phyloP scores from a whole-genome alignment of 1,140 invertebrate genomes.

The Danaus plexippus region DNA sequence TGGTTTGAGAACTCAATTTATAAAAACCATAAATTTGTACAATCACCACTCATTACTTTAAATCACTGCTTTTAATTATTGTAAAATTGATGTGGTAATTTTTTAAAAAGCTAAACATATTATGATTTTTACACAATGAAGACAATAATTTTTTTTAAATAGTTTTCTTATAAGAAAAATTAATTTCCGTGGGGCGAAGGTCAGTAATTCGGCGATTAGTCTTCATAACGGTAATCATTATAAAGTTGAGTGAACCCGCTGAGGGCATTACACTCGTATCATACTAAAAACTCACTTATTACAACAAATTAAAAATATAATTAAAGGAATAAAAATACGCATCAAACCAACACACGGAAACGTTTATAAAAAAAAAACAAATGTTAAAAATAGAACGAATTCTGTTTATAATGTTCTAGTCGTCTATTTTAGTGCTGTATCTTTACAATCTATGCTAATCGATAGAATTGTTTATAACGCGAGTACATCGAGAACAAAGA shows the following conservation, averaged over 20 bases:
- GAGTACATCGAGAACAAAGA: slow-evolving; percentile 28
- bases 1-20: too few relatives aligned
- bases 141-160: too few relatives aligned
- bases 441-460: not conserved
- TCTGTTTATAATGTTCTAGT: slow-evolving; percentile 1
- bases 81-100: too few relatives aligned
- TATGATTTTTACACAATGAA: too few relatives aligned
- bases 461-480: slow-evolving; percentile 8
- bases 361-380: slow-evolving; percentile 5
- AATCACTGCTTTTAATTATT: too few relatives aligned
- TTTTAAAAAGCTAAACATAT: too few relatives aligned
- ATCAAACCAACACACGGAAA: slow-evolving; percentile 6
- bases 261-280: slow-evolving; percentile 31
- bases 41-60: too few relatives aligned
- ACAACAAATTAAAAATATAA: slow-evolving; percentile 7
- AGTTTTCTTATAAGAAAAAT: too few relatives aligned
- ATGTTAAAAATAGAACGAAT: slow-evolving; percentile 19
- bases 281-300: slow-evolving; percentile 1
- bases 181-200: too few relatives aligned
- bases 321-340: slow-evolving; percentile 3
- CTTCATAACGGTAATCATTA: slow-evolving; percentile 35
- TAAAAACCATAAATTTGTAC: too few relatives aligned
- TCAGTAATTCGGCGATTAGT: not conserved
- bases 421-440: not conserved
- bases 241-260: slow-evolving; percentile 30